Percentiles rank a stretch among this genome's conserved stretches.
phyloP scores from a whole-genome alignment of 2,797 vertebrate genomes.

The Neopelma chrysocephalum region DNA sequence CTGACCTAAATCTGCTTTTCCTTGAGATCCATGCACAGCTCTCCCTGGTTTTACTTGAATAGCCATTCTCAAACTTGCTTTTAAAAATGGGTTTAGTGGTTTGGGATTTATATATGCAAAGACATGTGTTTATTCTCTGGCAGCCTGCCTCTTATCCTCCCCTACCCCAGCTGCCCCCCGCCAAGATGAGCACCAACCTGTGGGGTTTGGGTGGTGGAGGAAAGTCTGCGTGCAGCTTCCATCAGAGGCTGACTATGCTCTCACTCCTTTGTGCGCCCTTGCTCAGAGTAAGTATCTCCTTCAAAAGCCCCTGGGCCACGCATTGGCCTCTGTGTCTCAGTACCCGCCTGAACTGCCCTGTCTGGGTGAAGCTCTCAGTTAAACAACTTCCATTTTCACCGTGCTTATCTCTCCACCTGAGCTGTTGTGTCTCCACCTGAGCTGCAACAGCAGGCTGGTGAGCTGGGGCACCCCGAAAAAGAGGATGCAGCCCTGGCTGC shows the following conservation, averaged over 20 bases:
- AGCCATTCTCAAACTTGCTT: not conserved
- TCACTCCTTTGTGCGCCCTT: not conserved
- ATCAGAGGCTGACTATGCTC: not conserved
- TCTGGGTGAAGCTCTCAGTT: not conserved
- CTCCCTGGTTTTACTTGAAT: not conserved
- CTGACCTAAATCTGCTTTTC: not conserved
- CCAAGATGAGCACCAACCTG: not conserved
- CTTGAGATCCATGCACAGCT: not conserved
- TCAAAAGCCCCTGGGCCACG: not conserved
- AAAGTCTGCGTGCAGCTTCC: not conserved
- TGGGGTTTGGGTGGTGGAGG: not conserved
- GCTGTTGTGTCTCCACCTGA: not conserved
- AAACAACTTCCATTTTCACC: not conserved
- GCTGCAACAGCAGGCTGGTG: not conserved
- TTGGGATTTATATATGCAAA: not conserved
- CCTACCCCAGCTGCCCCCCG: not conserved
- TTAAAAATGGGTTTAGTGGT: not conserved
- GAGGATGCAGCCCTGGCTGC: not conserved
- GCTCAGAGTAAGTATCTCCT: not conserved
- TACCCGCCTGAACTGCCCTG: fast-evolving
- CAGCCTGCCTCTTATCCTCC: not conserved
- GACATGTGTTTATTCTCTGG: not conserved
- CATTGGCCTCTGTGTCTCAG: fast-evolving
- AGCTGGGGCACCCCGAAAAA: not conserved
- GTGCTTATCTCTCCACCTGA: not conserved